Percentiles rank a stretch among this genome's conserved stretches.
Conservation (phyloP, 2,888 invertebrate genomes). For the Julus scandinavius region DNA sequence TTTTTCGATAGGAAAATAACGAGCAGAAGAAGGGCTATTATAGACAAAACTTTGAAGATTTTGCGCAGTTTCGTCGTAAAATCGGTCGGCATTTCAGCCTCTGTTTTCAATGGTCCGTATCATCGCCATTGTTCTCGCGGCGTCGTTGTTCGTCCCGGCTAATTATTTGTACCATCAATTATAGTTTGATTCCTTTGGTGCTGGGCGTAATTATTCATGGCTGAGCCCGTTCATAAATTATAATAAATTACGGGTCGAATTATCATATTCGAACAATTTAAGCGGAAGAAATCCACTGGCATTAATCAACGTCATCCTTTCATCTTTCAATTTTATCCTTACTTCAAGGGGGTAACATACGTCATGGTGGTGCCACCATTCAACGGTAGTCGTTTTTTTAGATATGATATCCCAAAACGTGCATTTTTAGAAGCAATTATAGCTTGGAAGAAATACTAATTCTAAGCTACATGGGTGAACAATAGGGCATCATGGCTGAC, state of each 20-base stretch:
- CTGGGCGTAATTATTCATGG: slow-evolving; percentile 15
- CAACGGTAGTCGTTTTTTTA: too few relatives aligned
- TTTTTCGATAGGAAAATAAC: not conserved
- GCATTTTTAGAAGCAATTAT: too few relatives aligned
- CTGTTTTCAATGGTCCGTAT: slow-evolving; percentile 32
- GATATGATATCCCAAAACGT: too few relatives aligned
- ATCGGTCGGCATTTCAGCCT: not conserved
- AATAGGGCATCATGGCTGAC: too few relatives aligned
- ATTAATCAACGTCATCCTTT: not conserved
- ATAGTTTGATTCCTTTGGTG: not conserved
- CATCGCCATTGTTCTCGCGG: not conserved
- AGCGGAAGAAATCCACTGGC: not conserved
- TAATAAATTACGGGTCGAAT: not conserved
- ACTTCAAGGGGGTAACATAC: not conserved
- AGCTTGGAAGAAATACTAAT: too few relatives aligned
- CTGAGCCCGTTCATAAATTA: slow-evolving; percentile 1
- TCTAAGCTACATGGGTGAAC: too few relatives aligned
- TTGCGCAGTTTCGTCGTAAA: not conserved
- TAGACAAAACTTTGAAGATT: not conserved
- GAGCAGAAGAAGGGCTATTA: not conserved
- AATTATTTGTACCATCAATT: slow-evolving; percentile 33
- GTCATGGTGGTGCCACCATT: not conserved
- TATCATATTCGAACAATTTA: not conserved
- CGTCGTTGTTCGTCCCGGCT: not conserved
- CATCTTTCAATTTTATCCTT: not conserved